Percentiles rank a stretch among this genome's conserved stretches.
phyloP scores from a whole-genome alignment of 2,888 invertebrate genomes.

The Dioctria rufipes region DNA sequence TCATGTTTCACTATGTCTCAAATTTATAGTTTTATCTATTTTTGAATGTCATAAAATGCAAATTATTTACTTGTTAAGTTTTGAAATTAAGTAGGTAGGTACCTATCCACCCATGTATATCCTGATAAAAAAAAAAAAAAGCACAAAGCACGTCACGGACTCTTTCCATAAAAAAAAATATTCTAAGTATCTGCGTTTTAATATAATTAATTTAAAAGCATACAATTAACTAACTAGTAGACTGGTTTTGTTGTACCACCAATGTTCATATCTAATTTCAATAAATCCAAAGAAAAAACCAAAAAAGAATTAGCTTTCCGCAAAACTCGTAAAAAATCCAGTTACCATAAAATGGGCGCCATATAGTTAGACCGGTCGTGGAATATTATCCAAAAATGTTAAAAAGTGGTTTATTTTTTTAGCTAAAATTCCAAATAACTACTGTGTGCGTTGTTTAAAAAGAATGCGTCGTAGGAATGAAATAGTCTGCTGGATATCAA shows the following conservation, averaged over 20 bases:
- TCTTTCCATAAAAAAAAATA: slow-evolving; percentile 22
- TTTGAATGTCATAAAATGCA: slow-evolving; percentile 45
- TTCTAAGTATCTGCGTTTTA: background rate
- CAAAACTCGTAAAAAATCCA: slow-evolving; percentile 34
- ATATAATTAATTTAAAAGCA: slow-evolving; percentile 23
- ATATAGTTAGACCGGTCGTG: slow-evolving; percentile 23
- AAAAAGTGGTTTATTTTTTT: background rate
- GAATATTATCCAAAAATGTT: slow-evolving; percentile 3
- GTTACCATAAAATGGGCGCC: slow-evolving; percentile 43
- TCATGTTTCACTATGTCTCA: slow-evolving; percentile 45
- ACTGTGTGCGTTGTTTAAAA: slow-evolving; percentile 42
- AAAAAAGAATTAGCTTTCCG: slow-evolving; percentile 7
- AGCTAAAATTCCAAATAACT: slow-evolving; percentile 36
- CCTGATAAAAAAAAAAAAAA: too few relatives aligned
- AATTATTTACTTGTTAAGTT: slow-evolving; percentile 1
- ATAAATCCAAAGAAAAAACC: background rate
- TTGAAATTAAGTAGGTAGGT: background rate
- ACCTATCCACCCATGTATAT: too few relatives aligned
- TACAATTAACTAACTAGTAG: slow-evolving; percentile 21
- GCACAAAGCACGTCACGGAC: background rate
- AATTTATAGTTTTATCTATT: slow-evolving; percentile 30
- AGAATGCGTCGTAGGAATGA: slow-evolving; percentile 30
- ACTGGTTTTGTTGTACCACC: slow-evolving; percentile 8
- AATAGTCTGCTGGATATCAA: slow-evolving; percentile 21
- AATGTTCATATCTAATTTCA: slow-evolving; percentile 14